Conservation (phyloP, 2,888 invertebrate genomes). For the Thysanoteuthis rhombus region DNA sequence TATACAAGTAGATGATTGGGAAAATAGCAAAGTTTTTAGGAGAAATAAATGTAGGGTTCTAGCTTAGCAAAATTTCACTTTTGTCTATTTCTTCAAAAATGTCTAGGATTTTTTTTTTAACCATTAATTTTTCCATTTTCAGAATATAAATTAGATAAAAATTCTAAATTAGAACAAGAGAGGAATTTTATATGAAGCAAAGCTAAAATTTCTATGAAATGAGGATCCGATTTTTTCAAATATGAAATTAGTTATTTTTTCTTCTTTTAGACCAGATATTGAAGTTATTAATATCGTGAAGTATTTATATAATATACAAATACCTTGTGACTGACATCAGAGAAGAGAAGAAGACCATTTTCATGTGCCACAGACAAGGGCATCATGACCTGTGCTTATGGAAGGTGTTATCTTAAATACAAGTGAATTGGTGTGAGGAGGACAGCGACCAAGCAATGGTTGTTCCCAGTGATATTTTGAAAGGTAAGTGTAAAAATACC, state of each 20-base stretch:
- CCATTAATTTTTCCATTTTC: neutral
- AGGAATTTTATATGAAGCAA: neutral
- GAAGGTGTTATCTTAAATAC: neutral
- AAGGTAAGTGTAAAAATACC: constrained; percentile 12
- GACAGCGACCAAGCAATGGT: neutral
- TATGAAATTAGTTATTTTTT: neutral
- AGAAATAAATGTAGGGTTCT: neutral
- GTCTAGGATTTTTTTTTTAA: neutral
- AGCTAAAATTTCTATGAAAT: neutral
- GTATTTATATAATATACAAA: neutral
- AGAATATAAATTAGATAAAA: neutral
- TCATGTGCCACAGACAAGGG: constrained; percentile 12
- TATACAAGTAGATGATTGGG: too few species aligned
- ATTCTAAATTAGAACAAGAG: neutral
- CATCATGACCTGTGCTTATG: neutral
- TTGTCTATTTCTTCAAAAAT: too few species aligned
- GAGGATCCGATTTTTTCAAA: too few species aligned
- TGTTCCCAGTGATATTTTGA: neutral
- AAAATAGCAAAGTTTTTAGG: too few species aligned
- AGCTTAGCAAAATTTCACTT: neutral
- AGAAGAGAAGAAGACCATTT: neutral
- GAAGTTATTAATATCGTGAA: neutral
- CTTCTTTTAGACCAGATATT: neutral
- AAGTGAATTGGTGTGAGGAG: neutral
- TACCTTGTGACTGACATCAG: neutral